phyloP scores from a whole-genome alignment of 2,888 invertebrate genomes.

The Chydorus sphaericus region DNA sequence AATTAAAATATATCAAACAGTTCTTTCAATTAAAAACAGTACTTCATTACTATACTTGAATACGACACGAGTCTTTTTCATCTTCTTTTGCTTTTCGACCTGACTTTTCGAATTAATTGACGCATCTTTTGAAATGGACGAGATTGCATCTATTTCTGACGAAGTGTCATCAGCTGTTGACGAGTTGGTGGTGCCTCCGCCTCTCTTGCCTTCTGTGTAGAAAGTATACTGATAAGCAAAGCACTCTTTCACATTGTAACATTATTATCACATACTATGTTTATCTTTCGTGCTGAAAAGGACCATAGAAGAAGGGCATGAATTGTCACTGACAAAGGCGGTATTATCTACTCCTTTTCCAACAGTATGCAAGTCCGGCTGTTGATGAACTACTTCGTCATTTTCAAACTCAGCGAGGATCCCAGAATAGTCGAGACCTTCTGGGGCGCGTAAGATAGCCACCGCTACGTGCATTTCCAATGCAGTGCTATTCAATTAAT shows the following conservation, averaged over 20 bases:
- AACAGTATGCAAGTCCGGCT: too few relatives aligned
- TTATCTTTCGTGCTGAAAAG: too few relatives aligned
- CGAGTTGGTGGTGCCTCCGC: too few relatives aligned
- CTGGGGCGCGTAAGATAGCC: conserved; percentile 71
- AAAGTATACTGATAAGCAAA: too few relatives aligned
- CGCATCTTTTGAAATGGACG: too few relatives aligned
- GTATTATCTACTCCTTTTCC: not conserved
- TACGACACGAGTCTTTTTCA: conserved; percentile 1
- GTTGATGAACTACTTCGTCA: conserved; percentile 16
- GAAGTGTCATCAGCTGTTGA: too few relatives aligned
- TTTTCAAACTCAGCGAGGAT: conserved; percentile 28
- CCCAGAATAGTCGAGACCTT: conserved; percentile 60
- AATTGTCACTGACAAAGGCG: not conserved
- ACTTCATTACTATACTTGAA: conserved; percentile 3
- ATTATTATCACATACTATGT: too few relatives aligned
- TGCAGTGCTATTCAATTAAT: conserved; percentile 52
- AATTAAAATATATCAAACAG: not conserved
- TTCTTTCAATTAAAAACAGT: not conserved
- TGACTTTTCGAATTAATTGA: too few relatives aligned
- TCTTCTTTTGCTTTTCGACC: not conserved
- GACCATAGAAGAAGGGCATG: not conserved
- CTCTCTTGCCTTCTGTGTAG: too few relatives aligned
- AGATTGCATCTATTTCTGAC: too few relatives aligned
- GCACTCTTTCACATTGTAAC: too few relatives aligned
- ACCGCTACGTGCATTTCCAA: conserved; percentile 87